Base-by-base conservation (phyloP, 2,888 invertebrate species). In the Zaprionus bogoriensis region DNA sequence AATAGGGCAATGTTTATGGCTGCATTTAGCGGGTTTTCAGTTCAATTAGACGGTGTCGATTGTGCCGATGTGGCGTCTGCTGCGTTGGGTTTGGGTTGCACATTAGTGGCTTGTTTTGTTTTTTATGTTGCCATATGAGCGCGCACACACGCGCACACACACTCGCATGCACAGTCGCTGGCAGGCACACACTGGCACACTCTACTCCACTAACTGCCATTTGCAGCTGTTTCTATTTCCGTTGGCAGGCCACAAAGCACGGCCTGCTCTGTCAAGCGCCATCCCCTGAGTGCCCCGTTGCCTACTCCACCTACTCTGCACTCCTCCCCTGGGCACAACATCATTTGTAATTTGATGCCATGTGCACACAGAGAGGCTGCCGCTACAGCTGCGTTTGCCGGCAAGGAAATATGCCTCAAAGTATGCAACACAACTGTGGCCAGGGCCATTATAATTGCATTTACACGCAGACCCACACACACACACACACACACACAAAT, bases 181-280 rank as follows among this genome's bases (percentile, higher is more conserved):
- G n/a, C n/a, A n/a, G n/a, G n/a, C 2, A 1, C 38, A 38, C 39
- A 47, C 30, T 7, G 20, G 22, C 32, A 25, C 27, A 42, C 17
- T 14, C 5, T 4, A 41, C 46, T 23, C 46, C 50, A 3, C 50
- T 54, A 69, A 74, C 74, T 80, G 83, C 72, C 71, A 77, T 66
- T 79, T 79, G 77, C 79, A 80, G 83, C 79, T 80, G 79, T 74
- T 80, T 82, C 80, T 69, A 79, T 72, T 80, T 80, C 79, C 80
- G 79, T 64, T 79, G 54, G 74, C 77, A 55, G 79, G 74, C 78
- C 79, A 62, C 76, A 79, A 64, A 62, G 75, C 73, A 62, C 4
- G 53, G 39, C 54, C 46, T 32, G 45, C 42, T 44, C 53, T 39
- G 47, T 58, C 54, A 61, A 51, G 39, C 46, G 25, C n/a, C 36